A percentile compares a stretch with the other conserved stretches of the same genome.
These are phyloP conservation scores for Psophia crepitans DNA, from an alignment of 2,113 vertebrate genomes.

Conservation along the genomic window DNA sequence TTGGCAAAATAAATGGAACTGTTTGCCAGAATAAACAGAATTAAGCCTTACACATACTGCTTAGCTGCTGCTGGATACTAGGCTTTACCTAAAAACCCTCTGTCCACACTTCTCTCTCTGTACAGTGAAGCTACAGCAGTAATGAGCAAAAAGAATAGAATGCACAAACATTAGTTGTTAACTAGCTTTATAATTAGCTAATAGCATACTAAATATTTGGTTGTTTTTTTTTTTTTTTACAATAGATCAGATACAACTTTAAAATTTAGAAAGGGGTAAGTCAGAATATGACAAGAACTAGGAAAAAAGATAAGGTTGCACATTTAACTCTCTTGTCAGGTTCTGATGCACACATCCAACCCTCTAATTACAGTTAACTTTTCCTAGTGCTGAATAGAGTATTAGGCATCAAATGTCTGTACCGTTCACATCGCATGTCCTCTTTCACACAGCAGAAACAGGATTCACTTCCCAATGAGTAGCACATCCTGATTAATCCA, in stretches of 20 bases:
- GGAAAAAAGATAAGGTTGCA: neutral
- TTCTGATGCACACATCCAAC: neutral
- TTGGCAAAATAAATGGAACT: neutral
- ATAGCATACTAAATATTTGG: neutral
- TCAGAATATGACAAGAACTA: neutral
- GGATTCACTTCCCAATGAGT: neutral
- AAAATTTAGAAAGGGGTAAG: neutral
- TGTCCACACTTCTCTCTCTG: neutral
- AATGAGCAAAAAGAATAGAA: neutral
- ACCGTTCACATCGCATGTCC: neutral
- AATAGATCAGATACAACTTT: neutral
- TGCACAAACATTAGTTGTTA: neutral
- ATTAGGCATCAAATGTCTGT: neutral
- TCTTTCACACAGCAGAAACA: neutral
- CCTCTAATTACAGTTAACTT: neutral
- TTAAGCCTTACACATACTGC: neutral
- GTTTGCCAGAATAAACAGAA: neutral
- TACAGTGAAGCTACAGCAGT: neutral
- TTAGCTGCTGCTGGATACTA: neutral
- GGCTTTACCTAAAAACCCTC: neutral
- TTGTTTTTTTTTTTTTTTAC: neutral
- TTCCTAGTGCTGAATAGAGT: neutral
- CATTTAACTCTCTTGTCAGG: neutral
- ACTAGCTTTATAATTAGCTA: neutral
- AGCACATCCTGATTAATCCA: neutral